Base-by-base conservation (phyloP, 2,888 invertebrate genomes). In the Erannis defoliaria region DNA sequence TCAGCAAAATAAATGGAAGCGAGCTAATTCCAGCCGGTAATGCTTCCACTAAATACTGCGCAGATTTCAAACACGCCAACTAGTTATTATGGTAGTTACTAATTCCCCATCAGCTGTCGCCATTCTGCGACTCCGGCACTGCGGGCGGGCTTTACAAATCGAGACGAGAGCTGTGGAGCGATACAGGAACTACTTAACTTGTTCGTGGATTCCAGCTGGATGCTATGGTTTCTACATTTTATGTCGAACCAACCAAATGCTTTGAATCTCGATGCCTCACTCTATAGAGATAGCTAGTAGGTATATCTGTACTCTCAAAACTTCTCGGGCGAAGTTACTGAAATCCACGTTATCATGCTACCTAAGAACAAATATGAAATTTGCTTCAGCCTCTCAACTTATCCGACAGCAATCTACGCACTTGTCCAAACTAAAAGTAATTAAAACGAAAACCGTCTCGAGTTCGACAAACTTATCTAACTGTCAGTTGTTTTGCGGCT, bases 161-260 rank as follows among this genome's bases (percentile, higher is more conserved):
- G 71, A 72, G 62, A 73, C 8, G n/a, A n/a, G n/a, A 1, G 69
- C 68, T 74, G 71, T 72, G 72, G 71, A 71, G 65, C 70, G 67
- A 70, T 37, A 73, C 72, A 74, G 71, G 70, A 70, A 38, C 16
- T 74, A 62, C 72, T 37, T 66, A 78, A 16, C 73, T 77, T 76
- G 72, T 74, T 77, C 72, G 73, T 68, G 67, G 71, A 71, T 74
- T 73, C 75, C 74, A 72, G 74, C 76, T 70, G 71, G 64, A 70
- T 74, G 69, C 19, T 37, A 40, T 1, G 3, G 40, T 19, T 12
- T 5, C 40, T 19, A 19, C 5, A 23, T 5, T 40, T 40, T 21
- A 21, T 40, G 19, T 12, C 19, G 18, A 40, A 4, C 12, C 18
- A 40, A 19, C 19, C 10, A 23, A 23, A 23, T 1, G 19, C 19